Conservation (phyloP, 2,888 invertebrate genomes). For the Ochropleura leucogaster region DNA sequence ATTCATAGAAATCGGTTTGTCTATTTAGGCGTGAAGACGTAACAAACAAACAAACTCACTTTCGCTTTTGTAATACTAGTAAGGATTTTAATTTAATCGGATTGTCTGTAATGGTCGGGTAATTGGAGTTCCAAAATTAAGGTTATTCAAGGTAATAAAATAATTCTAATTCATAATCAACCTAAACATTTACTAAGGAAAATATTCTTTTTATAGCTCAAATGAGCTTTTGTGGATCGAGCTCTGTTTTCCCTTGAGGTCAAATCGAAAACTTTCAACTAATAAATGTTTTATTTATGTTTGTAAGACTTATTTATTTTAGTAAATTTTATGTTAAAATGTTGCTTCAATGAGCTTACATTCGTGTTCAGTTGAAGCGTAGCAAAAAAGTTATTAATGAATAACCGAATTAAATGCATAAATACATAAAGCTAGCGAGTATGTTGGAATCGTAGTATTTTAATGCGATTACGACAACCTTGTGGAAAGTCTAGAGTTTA, state of each 20-base stretch:
- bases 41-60: too few species aligned
- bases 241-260: not conserved
- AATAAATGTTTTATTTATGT: constrained; percentile 1
- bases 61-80: too few species aligned
- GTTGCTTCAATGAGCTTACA: not conserved
- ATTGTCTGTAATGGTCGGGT: not conserved
- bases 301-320: not conserved
- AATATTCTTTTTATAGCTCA: not conserved
- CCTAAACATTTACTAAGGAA: not conserved
- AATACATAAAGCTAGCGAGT: not conserved
- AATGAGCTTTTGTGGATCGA: not conserved
- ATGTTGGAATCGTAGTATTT: not conserved
- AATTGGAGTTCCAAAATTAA: not conserved
- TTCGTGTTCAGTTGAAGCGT: not conserved
- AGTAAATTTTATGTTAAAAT: not conserved
- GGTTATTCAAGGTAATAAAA: not conserved
- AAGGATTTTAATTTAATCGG: not conserved
- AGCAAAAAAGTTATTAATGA: not conserved
- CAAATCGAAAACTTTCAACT: constrained; percentile 23
- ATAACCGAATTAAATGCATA: not conserved
- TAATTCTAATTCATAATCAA: not conserved
- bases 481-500: not conserved
- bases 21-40: too few species aligned
- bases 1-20: too few species aligned
- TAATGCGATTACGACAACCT: not conserved